Evolutionary conservation across 2,113 vertebrate species (phyloP).

Genomic region (Saccopteryx bilineata): DNA sequence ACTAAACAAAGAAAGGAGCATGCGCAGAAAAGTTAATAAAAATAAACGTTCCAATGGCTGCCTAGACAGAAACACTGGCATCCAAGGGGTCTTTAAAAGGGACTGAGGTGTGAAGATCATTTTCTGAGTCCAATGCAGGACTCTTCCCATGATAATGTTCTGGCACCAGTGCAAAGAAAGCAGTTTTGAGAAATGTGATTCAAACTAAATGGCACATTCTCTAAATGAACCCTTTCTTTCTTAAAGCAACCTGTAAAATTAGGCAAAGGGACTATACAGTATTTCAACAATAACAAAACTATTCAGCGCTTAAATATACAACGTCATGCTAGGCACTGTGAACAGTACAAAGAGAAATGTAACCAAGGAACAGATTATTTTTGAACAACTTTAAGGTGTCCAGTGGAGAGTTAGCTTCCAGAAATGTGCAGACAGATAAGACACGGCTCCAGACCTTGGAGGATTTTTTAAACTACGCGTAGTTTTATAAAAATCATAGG

Average conservation of each 20-base stretch:
- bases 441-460: background rate
- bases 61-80: conserved; percentile 65
- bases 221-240: background rate
- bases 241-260: conserved; percentile 31
- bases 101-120: conserved; percentile 75
- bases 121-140: conserved; percentile 74
- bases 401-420: background rate
- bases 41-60: conserved; percentile 62
- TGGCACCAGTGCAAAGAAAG: conserved; percentile 73
- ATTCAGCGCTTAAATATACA: background rate
- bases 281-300: conserved; percentile 14
- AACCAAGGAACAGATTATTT: conserved; percentile 10
- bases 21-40: conserved; percentile 78
- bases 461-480: conserved; percentile 19
- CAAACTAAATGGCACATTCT: background rate
- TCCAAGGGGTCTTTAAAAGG: conserved; percentile 72
- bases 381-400: background rate
- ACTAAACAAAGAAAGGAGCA: conserved; percentile 41
- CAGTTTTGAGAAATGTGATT: conserved; percentile 70
- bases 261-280: background rate
- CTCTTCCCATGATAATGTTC: conserved; percentile 37
- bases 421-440: conserved; percentile 16
- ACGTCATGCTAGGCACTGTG: background rate
- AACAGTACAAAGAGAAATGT: background rate
- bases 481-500: background rate